Conservation (phyloP, 2,113 vertebrate genomes). For the Nothoprocta pentlandii region DNA sequence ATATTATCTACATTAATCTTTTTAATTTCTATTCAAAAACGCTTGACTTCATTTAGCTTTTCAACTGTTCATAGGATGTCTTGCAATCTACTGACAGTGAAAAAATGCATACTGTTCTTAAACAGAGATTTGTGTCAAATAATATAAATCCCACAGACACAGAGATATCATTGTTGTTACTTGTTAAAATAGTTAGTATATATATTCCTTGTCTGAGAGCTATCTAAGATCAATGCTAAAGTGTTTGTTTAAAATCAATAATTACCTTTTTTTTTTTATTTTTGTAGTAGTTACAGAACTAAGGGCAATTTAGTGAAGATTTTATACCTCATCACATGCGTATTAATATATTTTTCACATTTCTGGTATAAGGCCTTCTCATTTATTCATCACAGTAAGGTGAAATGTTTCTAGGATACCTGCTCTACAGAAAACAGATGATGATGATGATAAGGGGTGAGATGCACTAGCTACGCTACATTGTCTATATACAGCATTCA, state of each 20-base stretch:
- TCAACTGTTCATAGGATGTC: background rate
- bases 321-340: background rate
- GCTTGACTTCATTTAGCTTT: slow-evolving; percentile 13
- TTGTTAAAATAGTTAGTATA: background rate
- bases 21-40: background rate
- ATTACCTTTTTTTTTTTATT: background rate
- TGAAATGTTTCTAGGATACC: background rate
- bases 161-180: background rate
- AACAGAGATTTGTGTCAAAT: background rate
- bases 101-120: background rate
- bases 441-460: background rate
- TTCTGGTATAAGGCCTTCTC: background rate
- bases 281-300: background rate
- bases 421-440: background rate
- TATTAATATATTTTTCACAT: background rate
- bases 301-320: background rate
- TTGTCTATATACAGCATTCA: background rate
- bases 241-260: background rate
- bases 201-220: background rate
- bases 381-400: background rate
- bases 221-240: background rate
- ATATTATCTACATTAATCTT: background rate
- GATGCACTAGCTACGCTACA: background rate
- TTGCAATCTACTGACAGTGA: background rate
- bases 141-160: background rate